Conservation (phyloP, 2,888 invertebrate genomes). For the Argyresthia albistria region DNA sequence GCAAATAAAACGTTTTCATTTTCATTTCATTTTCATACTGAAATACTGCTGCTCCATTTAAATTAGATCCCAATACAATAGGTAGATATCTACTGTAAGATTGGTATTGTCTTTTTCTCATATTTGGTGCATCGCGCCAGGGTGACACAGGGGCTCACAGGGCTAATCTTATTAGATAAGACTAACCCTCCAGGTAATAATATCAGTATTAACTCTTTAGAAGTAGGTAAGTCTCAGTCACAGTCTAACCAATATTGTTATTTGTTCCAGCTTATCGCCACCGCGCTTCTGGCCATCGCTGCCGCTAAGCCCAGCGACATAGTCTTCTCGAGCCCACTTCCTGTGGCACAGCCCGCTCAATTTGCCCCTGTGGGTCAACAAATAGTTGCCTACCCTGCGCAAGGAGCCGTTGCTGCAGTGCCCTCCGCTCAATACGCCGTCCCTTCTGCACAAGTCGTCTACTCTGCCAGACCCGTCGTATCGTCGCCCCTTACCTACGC, state of each 20-base stretch:
- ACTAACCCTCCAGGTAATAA: no score
- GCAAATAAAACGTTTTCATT: no score
- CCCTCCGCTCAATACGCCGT: background rate
- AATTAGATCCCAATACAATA: no score
- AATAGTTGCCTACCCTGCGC: background rate
- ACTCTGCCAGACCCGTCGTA: constrained; percentile 38
- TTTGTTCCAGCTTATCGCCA: constrained; percentile 11
- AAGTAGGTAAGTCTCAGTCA: no score
- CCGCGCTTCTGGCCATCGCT: constrained; percentile 30
- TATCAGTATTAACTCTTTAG: no score
- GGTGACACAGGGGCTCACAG: no score
- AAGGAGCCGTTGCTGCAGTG: background rate
- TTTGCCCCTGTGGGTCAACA: background rate
- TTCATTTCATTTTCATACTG: no score
- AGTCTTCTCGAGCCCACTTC: background rate
- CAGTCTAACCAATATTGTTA: background rate
- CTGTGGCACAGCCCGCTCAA: background rate
- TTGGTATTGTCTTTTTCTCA: no score
- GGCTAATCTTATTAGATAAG: no score
- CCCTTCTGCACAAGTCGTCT: constrained; percentile 25
- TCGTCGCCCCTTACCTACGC: constrained; percentile 30
- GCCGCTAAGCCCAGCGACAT: constrained; percentile 28
- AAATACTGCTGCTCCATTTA: no score
- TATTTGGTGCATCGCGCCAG: no score
- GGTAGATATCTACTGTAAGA: no score